A percentile compares a stretch with the other conserved stretches of the same genome.
phyloP scores from a whole-genome alignment of 2,888 invertebrate species.

The Sesia apiformis region DNA sequence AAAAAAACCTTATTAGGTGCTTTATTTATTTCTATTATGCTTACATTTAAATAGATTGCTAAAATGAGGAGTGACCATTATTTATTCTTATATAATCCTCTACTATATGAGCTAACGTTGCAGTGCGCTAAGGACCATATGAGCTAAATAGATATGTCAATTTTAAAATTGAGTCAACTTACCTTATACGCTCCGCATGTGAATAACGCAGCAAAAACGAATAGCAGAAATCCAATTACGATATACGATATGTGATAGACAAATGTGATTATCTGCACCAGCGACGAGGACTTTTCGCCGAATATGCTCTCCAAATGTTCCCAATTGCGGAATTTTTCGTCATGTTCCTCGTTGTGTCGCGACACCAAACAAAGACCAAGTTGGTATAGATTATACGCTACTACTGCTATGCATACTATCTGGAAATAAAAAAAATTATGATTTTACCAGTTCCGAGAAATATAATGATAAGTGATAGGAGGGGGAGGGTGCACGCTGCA shows the following conservation, averaged over 20 bases:
- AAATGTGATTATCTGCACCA: constrained; percentile 38
- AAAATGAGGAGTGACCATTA: no score
- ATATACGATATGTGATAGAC: constrained; percentile 50
- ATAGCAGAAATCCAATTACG: constrained; percentile 38
- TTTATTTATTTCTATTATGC: no score
- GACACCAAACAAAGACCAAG: constrained; percentile 43
- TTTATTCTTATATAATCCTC: no score
- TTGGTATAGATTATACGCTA: constrained; percentile 46
- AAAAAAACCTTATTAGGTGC: background rate
- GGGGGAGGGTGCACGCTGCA: no score
- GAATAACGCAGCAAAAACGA: constrained; percentile 43
- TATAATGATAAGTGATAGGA: no score
- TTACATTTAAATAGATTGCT: constrained; percentile 1
- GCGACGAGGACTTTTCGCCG: constrained; percentile 30
- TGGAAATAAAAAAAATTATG: constrained; percentile 21
- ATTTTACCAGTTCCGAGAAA: background rate
- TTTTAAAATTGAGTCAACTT: constrained; percentile 1
- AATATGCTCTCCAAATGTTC: constrained; percentile 54
- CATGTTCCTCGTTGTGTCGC: constrained; percentile 30
- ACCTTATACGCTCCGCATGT: constrained; percentile 60
- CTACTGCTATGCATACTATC: constrained; percentile 51
- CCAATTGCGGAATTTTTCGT: constrained; percentile 47
- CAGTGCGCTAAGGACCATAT: no score
- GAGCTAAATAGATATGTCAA: no score
- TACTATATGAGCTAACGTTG: no score